These are phyloP conservation scores for Carollia perspicillata DNA, from an alignment of 2,113 vertebrate species.

Conservation along the genomic window DNA sequence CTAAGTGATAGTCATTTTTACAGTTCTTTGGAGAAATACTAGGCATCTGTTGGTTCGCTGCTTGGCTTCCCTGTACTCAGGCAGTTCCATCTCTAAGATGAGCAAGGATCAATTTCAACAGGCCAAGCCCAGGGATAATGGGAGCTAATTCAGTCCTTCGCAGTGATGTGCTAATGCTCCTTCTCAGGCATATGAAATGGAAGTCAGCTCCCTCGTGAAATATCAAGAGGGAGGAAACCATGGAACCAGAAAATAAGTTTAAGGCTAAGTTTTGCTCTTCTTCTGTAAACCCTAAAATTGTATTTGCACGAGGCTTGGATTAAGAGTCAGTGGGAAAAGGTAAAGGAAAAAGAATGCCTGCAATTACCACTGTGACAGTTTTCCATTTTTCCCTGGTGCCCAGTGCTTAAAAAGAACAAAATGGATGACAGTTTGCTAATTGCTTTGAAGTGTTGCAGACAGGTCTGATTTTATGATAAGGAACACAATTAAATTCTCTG, in stretches of 20 bases:
- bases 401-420: not conserved
- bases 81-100: not conserved
- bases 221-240: not conserved
- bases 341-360: not conserved
- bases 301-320: slow-evolving; percentile 26
- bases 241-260: slow-evolving; percentile 29
- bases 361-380: not conserved
- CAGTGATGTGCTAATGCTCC: not conserved
- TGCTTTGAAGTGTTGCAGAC: slow-evolving; percentile 43
- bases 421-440: slow-evolving; percentile 55
- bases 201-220: slow-evolving; percentile 33
- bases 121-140: not conserved
- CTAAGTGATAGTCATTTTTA: not conserved
- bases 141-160: slow-evolving; percentile 43
- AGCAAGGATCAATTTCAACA: slow-evolving; percentile 33
- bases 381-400: not conserved
- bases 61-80: not conserved
- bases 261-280: slow-evolving; percentile 13
- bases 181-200: not conserved
- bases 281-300: not conserved
- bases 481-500: slow-evolving; percentile 33
- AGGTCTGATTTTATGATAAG: slow-evolving; percentile 4
- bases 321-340: not conserved
- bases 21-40: not conserved
- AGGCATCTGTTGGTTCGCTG: not conserved